Percentiles rank a stretch among this genome's conserved stretches.
These are phyloP conservation scores for Euura lappo DNA, from an alignment of 1,140 invertebrate species.

Conservation along the genomic window DNA sequence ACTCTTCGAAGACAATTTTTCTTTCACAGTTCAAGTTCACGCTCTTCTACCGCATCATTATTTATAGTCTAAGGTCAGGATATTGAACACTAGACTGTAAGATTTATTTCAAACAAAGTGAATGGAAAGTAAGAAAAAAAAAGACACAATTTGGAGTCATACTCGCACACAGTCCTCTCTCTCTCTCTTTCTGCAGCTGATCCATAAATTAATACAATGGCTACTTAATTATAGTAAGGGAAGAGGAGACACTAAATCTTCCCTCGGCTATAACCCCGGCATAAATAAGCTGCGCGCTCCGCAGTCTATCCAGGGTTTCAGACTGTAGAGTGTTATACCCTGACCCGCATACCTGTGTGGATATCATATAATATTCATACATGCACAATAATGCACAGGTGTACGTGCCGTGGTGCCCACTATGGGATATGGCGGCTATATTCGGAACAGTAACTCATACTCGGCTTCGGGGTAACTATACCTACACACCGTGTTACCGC, in stretches of 20 bases:
- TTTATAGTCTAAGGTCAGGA: too few species aligned
- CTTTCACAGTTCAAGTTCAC: too few species aligned
- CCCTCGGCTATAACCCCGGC: not conserved
- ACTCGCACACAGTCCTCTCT: not conserved
- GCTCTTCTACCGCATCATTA: too few species aligned
- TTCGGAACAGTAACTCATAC: slow-evolving; percentile 4
- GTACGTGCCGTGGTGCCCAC: not conserved
- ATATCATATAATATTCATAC: too few species aligned
- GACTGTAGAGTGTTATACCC: too few species aligned
- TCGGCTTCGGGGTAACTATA: not conserved
- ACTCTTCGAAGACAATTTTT: too few species aligned
- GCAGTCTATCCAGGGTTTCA: not conserved
- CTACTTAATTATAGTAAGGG: slow-evolving; percentile 3
- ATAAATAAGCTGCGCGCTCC: not conserved
- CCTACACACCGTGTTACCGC: not conserved
- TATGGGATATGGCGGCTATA: slow-evolving; percentile 5
- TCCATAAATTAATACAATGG: slow-evolving; percentile 7
- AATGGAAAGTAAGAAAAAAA: not conserved
- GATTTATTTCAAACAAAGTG: too few species aligned
- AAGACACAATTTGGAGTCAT: not conserved
- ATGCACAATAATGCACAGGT: too few species aligned
- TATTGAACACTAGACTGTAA: too few species aligned
- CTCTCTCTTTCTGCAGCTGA: not conserved
- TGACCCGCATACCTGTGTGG: too few species aligned
- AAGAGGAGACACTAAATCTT: slow-evolving; percentile 5